Evolutionary conservation across 2,113 vertebrate species (phyloP).

Genomic region (Scytalopus superciliaris): DNA sequence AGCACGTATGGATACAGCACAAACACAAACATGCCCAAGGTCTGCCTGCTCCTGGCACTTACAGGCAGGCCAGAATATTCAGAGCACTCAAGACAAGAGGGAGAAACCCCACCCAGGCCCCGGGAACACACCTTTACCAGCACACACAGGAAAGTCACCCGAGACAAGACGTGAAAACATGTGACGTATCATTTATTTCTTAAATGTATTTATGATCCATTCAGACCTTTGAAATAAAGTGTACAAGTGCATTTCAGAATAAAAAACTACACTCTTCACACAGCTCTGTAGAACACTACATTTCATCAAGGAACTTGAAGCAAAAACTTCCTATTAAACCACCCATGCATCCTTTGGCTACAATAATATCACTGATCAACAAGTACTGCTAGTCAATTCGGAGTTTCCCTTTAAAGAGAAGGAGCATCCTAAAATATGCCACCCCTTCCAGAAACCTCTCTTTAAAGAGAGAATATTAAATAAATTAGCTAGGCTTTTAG

Average conservation of each 20-base stretch:
- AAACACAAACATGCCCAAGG: background rate
- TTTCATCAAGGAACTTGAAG: slow-evolving; percentile 62
- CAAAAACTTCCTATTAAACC: slow-evolving; percentile 59
- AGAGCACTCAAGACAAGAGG: background rate
- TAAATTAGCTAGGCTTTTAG: slow-evolving; percentile 63
- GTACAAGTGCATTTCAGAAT: slow-evolving; percentile 68
- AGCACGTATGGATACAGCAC: slow-evolving; percentile 48
- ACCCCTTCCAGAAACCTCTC: slow-evolving; percentile 48
- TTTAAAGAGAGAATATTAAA: slow-evolving; percentile 55
- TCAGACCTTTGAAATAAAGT: slow-evolving; percentile 65
- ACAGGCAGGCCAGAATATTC: background rate
- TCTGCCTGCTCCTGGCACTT: slow-evolving; percentile 32
- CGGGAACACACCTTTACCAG: background rate
- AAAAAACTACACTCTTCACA: slow-evolving; percentile 70
- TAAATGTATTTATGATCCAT: slow-evolving; percentile 60
- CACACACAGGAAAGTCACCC: background rate
- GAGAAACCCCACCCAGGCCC: background rate
- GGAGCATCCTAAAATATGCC: slow-evolving; percentile 10
- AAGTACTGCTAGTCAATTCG: slow-evolving; percentile 46
- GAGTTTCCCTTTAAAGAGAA: slow-evolving; percentile 53
- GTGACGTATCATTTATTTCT: slow-evolving; percentile 57
- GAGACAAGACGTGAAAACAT: slow-evolving; percentile 32
- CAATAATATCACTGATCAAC: slow-evolving; percentile 62
- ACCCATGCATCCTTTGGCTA: slow-evolving; percentile 63
- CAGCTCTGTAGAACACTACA: slow-evolving; percentile 61